Base-by-base conservation (phyloP, 1,140 invertebrate species). In the Psix sp. region DNA sequence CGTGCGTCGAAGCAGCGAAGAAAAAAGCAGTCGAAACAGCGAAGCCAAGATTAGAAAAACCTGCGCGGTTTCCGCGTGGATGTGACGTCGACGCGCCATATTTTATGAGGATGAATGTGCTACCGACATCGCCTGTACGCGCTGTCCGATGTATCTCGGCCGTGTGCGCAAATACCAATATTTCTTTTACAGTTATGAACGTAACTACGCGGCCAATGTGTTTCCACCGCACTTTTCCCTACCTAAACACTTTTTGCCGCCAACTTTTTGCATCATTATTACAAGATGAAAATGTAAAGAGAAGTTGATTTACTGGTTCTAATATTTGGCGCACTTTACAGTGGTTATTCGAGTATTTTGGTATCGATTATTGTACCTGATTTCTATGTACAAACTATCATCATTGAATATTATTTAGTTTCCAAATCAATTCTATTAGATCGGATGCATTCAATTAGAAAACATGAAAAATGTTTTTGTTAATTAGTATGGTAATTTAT, bases 81-180 rank as follows among this genome's bases (percentile, higher is more conserved):
- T 67, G 52, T 76, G 67, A 76, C 43, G 74, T 46, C 62, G 71
- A 74, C 71, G 49, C 18, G 31, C 49, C 43, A 62, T 74, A 74
- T 67, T 54, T 74, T 67, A 42, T 39, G 14, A 45, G 46, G 49
- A 74, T 74, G 43, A 51, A 67, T 62, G 57, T 43, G 36, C 13
- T 18, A 46, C 21, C 38, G 31, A 56, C 57, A 57, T 67, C 63
- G 49, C 38, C 57, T 63, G 38, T 48, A 52, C 33, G 48, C 60
- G 14, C 48, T 56, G 56, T 62, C 40, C 62, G 57, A 67, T 63
- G 62, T 62, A 67, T 74, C 71, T 67, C 57, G 18, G 11, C 54
- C 38, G 21, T 39, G 14, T 31, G 17, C 54, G 33, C 31, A 40
- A 29, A 48, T 56, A 40, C 43, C 49, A 26, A 72, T 72, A 63